Evolutionary conservation across 2,888 invertebrate species (phyloP).

Genomic region (Hypsopygia costalis): DNA sequence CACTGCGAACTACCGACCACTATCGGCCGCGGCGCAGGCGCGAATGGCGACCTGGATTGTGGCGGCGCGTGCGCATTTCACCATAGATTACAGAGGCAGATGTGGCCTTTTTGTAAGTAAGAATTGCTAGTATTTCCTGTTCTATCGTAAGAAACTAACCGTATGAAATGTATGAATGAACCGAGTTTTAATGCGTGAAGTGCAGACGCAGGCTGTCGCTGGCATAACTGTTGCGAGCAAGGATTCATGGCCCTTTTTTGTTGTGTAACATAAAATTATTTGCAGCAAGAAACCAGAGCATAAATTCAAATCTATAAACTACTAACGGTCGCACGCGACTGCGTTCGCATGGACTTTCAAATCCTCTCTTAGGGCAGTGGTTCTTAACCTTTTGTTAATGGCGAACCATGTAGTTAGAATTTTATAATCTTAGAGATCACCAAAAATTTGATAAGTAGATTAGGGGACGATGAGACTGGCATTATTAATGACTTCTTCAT

Average conservation of each 20-base stretch:
- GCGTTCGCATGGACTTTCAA: too few species aligned
- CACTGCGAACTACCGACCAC: constrained; percentile 15
- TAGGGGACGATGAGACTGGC: too few species aligned
- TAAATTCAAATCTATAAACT: too few species aligned
- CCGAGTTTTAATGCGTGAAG: not conserved
- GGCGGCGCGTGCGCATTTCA: constrained; percentile 4
- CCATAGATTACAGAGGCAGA: not conserved
- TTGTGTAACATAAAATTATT: not conserved
- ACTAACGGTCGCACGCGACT: too few species aligned
- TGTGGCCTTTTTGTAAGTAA: not conserved
- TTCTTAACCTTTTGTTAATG: too few species aligned
- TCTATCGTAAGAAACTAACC: not conserved
- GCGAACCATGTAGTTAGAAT: too few species aligned
- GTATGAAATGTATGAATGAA: not conserved
- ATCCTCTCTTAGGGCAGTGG: too few species aligned
- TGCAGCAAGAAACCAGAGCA: not conserved
- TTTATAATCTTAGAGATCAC: too few species aligned
- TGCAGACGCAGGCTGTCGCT: not conserved
- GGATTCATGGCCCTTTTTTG: not conserved
- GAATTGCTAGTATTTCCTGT: not conserved
- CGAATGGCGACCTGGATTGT: constrained; percentile 4
- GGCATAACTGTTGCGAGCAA: not conserved
- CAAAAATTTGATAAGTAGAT: too few species aligned
- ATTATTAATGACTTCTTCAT: too few species aligned
- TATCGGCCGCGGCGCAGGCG: constrained; percentile 6